Evolutionary conservation across 1,140 invertebrate species (phyloP).

Genomic region (Cotesia vestalis): DNA sequence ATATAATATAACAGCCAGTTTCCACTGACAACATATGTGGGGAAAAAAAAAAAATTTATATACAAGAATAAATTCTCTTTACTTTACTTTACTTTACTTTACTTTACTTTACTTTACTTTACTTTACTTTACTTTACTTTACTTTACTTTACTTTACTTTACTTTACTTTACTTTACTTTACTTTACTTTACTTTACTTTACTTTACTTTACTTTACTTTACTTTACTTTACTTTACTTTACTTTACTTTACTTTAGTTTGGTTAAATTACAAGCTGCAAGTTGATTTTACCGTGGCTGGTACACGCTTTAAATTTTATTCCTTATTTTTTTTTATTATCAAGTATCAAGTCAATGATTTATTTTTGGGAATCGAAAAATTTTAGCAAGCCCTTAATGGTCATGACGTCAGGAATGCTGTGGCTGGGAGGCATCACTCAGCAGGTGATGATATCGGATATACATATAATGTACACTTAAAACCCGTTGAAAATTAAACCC

Average conservation of each 20-base stretch:
- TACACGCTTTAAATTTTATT: background rate
- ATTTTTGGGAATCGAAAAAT: slow-evolving; percentile 9
- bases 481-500: background rate
- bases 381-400: slow-evolving; percentile 25
- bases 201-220: too few species aligned
- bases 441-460: background rate
- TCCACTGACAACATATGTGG: too few species aligned
- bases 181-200: too few species aligned
- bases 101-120: too few species aligned
- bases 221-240: too few species aligned
- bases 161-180: too few species aligned
- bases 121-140: too few species aligned
- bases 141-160: too few species aligned
- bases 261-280: background rate
- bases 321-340: slow-evolving; percentile 9
- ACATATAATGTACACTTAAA: background rate
- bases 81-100: too few species aligned
- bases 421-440: background rate
- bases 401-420: slow-evolving; percentile 9
- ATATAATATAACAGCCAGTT: too few species aligned
- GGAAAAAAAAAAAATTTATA: too few species aligned
- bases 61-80: slow-evolving; percentile 18
- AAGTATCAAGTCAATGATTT: slow-evolving; percentile 27
- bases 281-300: background rate
- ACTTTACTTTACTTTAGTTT: too few species aligned